Base-by-base conservation (phyloP, 2,797 vertebrate genomes). In the Ambastaia sidthimunki region DNA sequence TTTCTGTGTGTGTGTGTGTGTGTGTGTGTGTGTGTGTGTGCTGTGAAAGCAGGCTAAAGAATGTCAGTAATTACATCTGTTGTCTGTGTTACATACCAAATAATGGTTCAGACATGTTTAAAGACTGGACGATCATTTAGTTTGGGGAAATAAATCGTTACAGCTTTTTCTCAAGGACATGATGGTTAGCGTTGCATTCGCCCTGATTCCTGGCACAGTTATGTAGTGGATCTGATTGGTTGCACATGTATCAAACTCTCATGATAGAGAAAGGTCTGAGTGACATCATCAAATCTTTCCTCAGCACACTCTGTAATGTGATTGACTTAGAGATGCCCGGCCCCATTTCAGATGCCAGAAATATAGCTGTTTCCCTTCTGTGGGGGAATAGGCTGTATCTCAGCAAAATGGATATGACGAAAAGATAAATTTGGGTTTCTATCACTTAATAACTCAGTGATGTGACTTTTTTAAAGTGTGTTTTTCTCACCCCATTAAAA, bases 1-100 rank as follows among this genome's bases (percentile, higher is more conserved):
- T 70, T 65, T 60, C 68, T 37, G 34, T 37, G 34, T 37, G 31
- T 69, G 47, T 77, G 34, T 63, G 41, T 9, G 15, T 18, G 19
- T 57, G 55, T 57, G 23, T 21, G 60, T 23, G 73, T 65, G 60
- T 73, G 41, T 71, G 19, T 48, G n/a, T 70, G 15, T 77, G 66
- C 34, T n/a, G 55, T 66, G n/a, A 69, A 76, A 52, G 4, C 71
- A 50, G 50, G 52, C 44, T 77, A 4, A 68, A 18, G 71, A 75
- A 76, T 16, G n/a, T 82, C 75, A 31, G 63, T 78, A 60, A 80
- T 83, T 83, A 71, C 18, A 67, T 80, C 34, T 81, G 66, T 21
- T 28, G 47, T 70, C 55, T 83, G 62, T 68, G 54, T 73, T 65
- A 21, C 62, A 60, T 69, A 66, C 50, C 50, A 52, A 57, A 31